Base-by-base conservation (phyloP, 2,888 invertebrate genomes). In the Oscheius myriophilus region DNA sequence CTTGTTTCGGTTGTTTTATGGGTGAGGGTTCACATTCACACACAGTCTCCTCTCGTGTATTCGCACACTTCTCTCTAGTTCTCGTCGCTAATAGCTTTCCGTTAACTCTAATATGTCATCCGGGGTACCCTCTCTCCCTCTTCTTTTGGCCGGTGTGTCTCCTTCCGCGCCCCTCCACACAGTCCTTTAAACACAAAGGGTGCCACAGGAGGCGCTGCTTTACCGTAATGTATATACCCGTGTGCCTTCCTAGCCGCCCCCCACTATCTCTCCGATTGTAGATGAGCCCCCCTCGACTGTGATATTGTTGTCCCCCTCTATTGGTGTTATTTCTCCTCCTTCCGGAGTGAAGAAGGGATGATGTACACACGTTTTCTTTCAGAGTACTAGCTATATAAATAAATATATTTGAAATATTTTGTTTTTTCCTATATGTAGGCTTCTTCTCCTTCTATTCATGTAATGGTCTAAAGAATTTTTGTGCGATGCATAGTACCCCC, bases 381-480 rank as follows among this genome's bases (percentile, higher is more conserved):
- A 61, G 49, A 61, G 49, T 49, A 25, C n/a, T 59, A 59, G 45
- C 33, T 59, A 61, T 61, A 61, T 61, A 61, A 61, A 61, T 52
- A 12, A 52, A 33, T 33, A 33, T 33, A 33, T 33, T 33, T 9
- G 4, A 3, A 33, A 9, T 33, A 3, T 3, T 33, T 9, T 33
- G 33, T 33, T 9, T 33, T 33, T 33, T 33, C 33, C n/a, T n/a
- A n/a, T 33, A 33, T 9, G 33, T n/a, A 33, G 33, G 33, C 33
- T 33, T 33, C 33, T 33, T 9, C 33, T 33, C 3, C 9, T 33
- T 33, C n/a, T n/a, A n/a, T n/a, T n/a, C n/a, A n/a, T n/a, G n/a
- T n/a, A n/a, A n/a, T n/a, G n/a, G n/a, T 33, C 33, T 6, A 33
- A 33, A 33, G 33, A 6, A 33, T 33, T 33, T 9, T 33, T 33